A percentile compares a stretch with the other conserved stretches of the same genome.
Conservation (phyloP, 2,797 vertebrate genomes). For the Sphenodon punctatus region DNA sequence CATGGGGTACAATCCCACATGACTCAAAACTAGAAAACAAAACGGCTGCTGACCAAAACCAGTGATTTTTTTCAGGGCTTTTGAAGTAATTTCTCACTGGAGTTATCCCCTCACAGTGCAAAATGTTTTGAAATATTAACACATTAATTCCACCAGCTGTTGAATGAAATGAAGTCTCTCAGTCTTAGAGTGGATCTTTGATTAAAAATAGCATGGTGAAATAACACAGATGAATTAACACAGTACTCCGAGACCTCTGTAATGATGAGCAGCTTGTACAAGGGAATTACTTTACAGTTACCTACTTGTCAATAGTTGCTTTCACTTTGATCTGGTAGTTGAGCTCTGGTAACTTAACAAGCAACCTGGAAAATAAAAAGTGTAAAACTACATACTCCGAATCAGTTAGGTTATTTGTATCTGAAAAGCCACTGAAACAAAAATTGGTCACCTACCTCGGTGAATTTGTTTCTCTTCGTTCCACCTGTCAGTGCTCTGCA, state of each 20-base stretch:
- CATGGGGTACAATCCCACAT: neutral
- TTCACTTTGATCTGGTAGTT: slow-evolving; percentile 98
- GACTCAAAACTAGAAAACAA: neutral
- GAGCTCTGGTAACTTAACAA: slow-evolving; percentile 94
- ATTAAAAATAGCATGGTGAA: neutral
- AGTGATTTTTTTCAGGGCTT: neutral
- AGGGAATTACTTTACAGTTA: slow-evolving; percentile 45
- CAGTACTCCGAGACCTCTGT: too few species aligned
- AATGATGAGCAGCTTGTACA: too few species aligned
- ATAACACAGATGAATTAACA: neutral
- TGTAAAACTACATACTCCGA: neutral
- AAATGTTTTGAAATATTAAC: neutral
- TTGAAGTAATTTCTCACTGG: neutral
- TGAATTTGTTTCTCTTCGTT: too few species aligned
- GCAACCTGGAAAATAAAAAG: slow-evolving; percentile 79
- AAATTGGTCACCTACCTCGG: neutral
- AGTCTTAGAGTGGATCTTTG: neutral
- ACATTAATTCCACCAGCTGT: neutral
- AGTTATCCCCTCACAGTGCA: neutral
- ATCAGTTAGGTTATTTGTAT: neutral
- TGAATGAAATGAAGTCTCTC: neutral
- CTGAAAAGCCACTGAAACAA: neutral
- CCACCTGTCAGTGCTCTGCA: too few species aligned
- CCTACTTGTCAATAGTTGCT: slow-evolving; percentile 95
- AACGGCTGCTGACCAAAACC: neutral